Evolutionary conservation across 2,113 vertebrate species (phyloP), one percentile per base, ranked within the genome.

Genomic region (Galeopterus variegatus): DNA sequence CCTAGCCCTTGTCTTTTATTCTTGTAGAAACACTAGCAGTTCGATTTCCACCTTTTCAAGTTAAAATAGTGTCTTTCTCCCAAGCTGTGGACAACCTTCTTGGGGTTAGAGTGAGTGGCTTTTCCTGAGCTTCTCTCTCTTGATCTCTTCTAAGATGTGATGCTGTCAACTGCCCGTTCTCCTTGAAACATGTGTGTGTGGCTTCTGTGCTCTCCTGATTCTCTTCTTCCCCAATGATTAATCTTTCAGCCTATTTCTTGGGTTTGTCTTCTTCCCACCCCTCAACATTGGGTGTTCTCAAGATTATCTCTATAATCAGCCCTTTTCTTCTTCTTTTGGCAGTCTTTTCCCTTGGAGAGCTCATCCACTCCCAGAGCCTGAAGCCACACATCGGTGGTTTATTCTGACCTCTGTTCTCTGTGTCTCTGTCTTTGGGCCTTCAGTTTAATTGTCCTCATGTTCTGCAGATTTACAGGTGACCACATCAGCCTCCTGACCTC

Each of bases 231-330:
- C 76, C 76, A 92, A 23, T 69, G 45, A 62, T 83, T 75, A 64
- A 62, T 92, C 64, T 73, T 88, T 76, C 83, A 88, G 70, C 77
- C 12, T 83, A 13, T 84, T 75, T 60, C 65, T 81, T 13, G 54
- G 89, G 33, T 45, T 75, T 83, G 81, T 41, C 87, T 73, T 95
- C 80, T 76, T 81, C 82, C 62, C 8, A 72, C 87, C 48, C 72
- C 62, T 81, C 64, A 75, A 28, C 52, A 0, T 52, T 96, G 64
- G 79, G 36, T 80, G 70, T 80, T 86, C 24, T 73, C 50, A 88
- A 85, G 72, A 92, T 83, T 56, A 56, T 89, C 56, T 89, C n/a
- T 86, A 12, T 90, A 80, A 80, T 73, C 80, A 82, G 75, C n/a
- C 62, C 15, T 64, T 62, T 54, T 86, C 83, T 67, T 54, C 67